Base-by-base conservation (phyloP, 2,797 vertebrate genomes). In the Myotis myotis region DNA sequence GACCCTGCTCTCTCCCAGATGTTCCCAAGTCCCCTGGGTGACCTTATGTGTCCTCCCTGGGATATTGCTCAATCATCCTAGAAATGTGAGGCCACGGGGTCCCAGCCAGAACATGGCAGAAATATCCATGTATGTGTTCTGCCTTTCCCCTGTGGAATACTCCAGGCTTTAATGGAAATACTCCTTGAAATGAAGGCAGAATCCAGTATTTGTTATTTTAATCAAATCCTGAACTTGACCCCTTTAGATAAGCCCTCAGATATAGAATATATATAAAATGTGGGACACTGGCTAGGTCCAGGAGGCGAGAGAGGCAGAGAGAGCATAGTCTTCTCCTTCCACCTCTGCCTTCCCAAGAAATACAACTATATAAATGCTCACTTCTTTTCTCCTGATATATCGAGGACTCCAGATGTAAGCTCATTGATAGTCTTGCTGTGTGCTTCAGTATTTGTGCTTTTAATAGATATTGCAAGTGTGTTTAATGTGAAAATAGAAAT, bases 391-490 rank as follows among this genome's bases (percentile, higher is more conserved):
- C 60, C 88, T 87, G 90, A 51, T 72, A 13, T n/a, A 70, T 36
- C 1, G 1, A 64, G 72, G 91, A 33, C 75, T 95, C 93, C 97
- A 97, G 88, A 87, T 97, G 96, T 84, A 94, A 95, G 82, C 95
- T 96, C 95, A 96, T 96, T 97, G 96, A 89, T 89, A 96, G 96
- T 97, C 97, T 79, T 81, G 68, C 75, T 95, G 91, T 92, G 92
- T 71, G 85, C 95, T 71, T 96, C 76, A 51, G 95, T 96, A 90
- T 97, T 96, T 96, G 97, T 93, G 95, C 96, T 97, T 97, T 97
- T 96, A 97, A 97, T 97, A 97, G 93, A 97, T 95, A 95, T 96
- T 97, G 96, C 96, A 96, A 95, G 93, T 97, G 95, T 97, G 97
- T 97, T 97, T 92, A 89, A 96, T 95, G 92, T 97, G 94, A 97